Evolutionary conservation across 2,888 invertebrate species (phyloP).

Genomic region (Agrochola lychnidis): DNA sequence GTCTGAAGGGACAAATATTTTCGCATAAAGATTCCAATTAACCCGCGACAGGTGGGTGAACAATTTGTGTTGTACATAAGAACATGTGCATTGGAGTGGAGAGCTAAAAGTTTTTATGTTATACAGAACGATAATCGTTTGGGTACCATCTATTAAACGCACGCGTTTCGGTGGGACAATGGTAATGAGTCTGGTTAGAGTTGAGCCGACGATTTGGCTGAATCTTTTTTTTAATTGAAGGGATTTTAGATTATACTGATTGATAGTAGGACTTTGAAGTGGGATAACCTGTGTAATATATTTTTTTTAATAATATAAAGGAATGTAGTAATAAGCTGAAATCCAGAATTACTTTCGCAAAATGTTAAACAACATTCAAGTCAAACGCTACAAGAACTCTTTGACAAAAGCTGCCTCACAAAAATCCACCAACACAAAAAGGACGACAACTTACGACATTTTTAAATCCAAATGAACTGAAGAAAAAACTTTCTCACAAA

Average conservation of each 20-base stretch:
- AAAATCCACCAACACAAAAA: conserved; percentile 57
- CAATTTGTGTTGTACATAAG: conserved; percentile 74
- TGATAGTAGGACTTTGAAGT: not conserved
- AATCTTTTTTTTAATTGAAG: conserved; percentile 28
- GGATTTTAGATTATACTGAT: not conserved
- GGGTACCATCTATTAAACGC: conserved; percentile 49
- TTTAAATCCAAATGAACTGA: conserved; percentile 66
- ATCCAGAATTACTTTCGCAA: conserved; percentile 11
- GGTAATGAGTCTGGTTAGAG: conserved; percentile 33
- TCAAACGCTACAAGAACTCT: conserved; percentile 40
- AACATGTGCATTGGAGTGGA: conserved; percentile 71
- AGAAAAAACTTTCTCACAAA: conserved; percentile 65
- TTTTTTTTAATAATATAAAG: not conserved
- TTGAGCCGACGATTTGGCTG: conserved; percentile 12
- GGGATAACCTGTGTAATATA: not conserved
- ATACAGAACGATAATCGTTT: conserved; percentile 68
- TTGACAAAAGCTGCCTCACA: conserved; percentile 37
- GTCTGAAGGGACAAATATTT: conserved; percentile 79
- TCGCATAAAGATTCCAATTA: conserved; percentile 87
- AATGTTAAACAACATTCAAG: conserved; percentile 19
- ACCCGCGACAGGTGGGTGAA: conserved; percentile 79
- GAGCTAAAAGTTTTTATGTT: conserved; percentile 72
- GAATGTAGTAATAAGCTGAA: not conserved
- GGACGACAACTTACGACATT: conserved; percentile 50
- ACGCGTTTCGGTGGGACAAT: conserved; percentile 37